Conservation (phyloP, 2,888 invertebrate genomes). For the Mythimna lalbum region DNA sequence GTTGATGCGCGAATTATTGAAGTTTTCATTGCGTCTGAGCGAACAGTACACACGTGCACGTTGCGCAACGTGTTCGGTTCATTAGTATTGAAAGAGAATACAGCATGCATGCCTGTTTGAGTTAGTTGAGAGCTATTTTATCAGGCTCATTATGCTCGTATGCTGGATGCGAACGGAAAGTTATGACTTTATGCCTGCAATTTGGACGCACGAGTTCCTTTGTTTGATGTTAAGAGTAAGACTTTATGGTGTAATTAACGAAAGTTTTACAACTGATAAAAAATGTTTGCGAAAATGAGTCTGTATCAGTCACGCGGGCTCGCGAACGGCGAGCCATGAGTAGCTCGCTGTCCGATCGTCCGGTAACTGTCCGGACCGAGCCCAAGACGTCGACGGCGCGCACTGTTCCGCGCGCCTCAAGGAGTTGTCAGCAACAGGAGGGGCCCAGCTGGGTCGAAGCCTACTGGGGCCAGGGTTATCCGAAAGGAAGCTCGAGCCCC, state of each 20-base stretch:
- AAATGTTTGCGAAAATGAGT: background rate
- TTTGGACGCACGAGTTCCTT: constrained; percentile 22
- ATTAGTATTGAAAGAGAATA: constrained; percentile 64
- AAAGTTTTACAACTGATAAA: constrained; percentile 3
- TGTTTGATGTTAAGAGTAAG: constrained; percentile 4
- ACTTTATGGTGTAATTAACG: constrained; percentile 13
- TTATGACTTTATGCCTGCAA: constrained; percentile 50
- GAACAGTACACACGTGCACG: constrained; percentile 30
- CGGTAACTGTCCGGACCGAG: too few species aligned
- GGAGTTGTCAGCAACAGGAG: too few species aligned
- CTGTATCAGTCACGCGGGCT: too few species aligned
- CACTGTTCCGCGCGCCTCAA: too few species aligned
- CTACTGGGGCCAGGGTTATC: too few species aligned
- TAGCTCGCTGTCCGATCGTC: too few species aligned
- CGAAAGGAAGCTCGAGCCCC: too few species aligned
- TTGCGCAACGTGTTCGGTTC: constrained; percentile 56
- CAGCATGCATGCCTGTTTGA: constrained; percentile 37
- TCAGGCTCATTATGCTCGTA: constrained; percentile 56
- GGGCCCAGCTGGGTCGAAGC: too few species aligned
- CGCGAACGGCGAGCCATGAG: too few species aligned
- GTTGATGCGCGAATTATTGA: constrained; percentile 48
- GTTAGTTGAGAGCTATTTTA: constrained; percentile 60
- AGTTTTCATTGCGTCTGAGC: constrained; percentile 59
- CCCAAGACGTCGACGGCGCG: too few species aligned
- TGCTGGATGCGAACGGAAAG: constrained; percentile 50